phyloP scores from a whole-genome alignment of 2,113 vertebrate genomes.

The Phycodurus eques region DNA sequence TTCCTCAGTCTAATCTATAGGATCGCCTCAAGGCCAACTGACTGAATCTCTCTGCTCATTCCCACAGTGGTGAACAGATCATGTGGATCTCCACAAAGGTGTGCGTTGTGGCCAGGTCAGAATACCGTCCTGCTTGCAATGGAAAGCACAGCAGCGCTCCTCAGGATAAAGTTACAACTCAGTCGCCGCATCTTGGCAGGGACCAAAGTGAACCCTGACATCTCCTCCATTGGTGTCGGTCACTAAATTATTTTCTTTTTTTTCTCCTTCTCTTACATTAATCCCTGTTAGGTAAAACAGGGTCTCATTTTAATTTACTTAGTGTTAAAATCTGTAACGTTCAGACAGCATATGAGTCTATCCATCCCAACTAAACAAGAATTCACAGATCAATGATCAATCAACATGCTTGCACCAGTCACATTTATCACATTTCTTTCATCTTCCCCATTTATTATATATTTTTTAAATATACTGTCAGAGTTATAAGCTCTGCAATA shows the following conservation, averaged over 20 bases:
- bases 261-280: neutral
- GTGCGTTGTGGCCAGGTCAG: constrained; percentile 42
- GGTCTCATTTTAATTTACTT: too few relatives aligned
- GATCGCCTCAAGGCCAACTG: neutral
- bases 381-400: too few relatives aligned
- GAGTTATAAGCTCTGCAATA: too few relatives aligned
- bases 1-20: neutral
- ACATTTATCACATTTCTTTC: too few relatives aligned
- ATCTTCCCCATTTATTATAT: too few relatives aligned
- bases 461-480: too few relatives aligned
- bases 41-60: constrained; percentile 11
- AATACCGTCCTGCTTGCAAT: constrained; percentile 29
- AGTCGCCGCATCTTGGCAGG: constrained; percentile 21
- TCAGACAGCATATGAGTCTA: too few relatives aligned
- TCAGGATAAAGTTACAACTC: constrained; percentile 35
- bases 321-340: neutral
- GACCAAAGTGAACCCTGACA: constrained; percentile 29
- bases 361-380: too few relatives aligned
- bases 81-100: constrained; percentile 42
- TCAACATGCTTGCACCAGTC: too few relatives aligned
- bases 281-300: neutral
- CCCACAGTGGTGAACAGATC: constrained; percentile 30
- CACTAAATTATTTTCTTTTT: neutral
- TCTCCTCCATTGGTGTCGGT: constrained; percentile 8
- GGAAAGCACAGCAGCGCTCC: constrained; percentile 27